Evolutionary conservation across 2,888 invertebrate species (phyloP).

Genomic region (Balanococcus diminutus): DNA sequence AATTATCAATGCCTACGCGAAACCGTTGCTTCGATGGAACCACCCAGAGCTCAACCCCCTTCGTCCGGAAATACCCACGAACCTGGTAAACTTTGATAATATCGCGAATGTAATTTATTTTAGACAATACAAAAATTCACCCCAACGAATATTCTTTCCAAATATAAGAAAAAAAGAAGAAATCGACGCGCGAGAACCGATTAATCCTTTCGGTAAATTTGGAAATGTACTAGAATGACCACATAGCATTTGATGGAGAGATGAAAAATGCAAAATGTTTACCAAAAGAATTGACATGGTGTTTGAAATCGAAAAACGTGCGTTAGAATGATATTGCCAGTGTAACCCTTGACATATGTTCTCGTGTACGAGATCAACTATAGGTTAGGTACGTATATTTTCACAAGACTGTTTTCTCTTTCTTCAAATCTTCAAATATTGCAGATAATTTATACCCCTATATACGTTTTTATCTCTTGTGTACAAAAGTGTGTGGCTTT

Average conservation of each 20-base stretch:
- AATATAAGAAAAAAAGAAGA: too few species aligned
- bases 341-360: background rate
- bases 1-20: background rate
- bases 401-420: background rate
- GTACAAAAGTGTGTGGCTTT: background rate
- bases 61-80: background rate
- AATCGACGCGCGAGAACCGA: background rate
- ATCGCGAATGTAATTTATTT: background rate
- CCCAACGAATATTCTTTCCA: background rate
- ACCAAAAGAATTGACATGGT: background rate
- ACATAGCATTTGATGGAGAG: background rate
- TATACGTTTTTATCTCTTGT: background rate
- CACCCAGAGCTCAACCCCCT: too few species aligned
- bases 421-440: background rate
- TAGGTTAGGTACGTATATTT: background rate
- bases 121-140: background rate
- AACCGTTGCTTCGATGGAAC: background rate
- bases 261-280: background rate
- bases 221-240: background rate
- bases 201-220: background rate
- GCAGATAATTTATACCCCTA: background rate
- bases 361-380: background rate
- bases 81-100: background rate
- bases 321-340: background rate
- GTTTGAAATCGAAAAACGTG: background rate